These are phyloP conservation scores for Leistus spinibarbis DNA, from an alignment of 2,888 invertebrate species.

Conservation along the genomic window DNA sequence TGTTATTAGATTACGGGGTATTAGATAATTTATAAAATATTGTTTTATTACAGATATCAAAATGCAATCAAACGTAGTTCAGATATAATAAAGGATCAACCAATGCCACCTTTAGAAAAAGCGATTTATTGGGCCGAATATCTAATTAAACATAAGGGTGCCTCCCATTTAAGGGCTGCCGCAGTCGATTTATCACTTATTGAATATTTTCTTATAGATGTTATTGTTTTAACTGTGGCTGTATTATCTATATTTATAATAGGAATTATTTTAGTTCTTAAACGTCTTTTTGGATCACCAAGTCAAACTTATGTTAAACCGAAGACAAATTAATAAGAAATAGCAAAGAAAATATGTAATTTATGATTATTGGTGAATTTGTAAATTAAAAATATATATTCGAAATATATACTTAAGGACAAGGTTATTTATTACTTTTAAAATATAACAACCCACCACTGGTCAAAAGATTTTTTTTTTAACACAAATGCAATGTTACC, in stretches of 20 bases:
- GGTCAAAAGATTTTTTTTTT: too few relatives aligned
- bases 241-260: too few relatives aligned
- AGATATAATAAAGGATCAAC: conserved; percentile 31
- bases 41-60: conserved; percentile 25
- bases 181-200: conserved; percentile 12
- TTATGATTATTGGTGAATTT: too few relatives aligned
- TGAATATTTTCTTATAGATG: conserved; percentile 39
- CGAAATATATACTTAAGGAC: too few relatives aligned
- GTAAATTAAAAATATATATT: too few relatives aligned
- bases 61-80: conserved; percentile 33
- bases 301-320: background rate
- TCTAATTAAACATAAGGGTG: conserved; percentile 34
- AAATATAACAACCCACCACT: too few relatives aligned
- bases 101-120: conserved; percentile 17
- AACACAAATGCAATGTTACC: too few relatives aligned
- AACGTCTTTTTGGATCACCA: too few relatives aligned
- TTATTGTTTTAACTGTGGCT: conserved; percentile 12
- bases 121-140: conserved; percentile 26
- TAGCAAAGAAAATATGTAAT: background rate
- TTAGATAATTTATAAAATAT: background rate
- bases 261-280: too few relatives aligned
- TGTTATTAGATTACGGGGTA: background rate
- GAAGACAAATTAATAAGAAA: background rate
- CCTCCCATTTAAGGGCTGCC: conserved; percentile 26
- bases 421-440: too few relatives aligned